Base-by-base conservation (phyloP, 2,888 invertebrate species). In the Drosophila suboccidentalis region DNA sequence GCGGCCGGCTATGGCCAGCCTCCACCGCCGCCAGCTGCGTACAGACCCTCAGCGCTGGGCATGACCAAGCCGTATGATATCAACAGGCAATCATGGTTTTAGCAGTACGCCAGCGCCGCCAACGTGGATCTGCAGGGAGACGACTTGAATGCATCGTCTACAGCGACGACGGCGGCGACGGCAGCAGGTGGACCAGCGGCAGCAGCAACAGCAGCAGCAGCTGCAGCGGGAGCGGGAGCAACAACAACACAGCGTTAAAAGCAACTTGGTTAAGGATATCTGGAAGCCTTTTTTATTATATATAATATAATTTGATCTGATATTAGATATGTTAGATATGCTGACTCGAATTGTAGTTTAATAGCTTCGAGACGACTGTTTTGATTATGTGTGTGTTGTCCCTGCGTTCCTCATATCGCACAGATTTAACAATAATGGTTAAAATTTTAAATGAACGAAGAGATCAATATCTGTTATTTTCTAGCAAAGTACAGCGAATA, bases 61-160 rank as follows among this genome's bases (percentile, higher is more conserved):
- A 95, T 95, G 90, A 94, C 96, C 39, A 96, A 96, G 91, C 95
- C 95, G n/a, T 96, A 95, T 85, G 96, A 96, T 57, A 95, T 96
- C 84, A 95, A 95, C 84, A 93, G 94, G 63, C 95, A 95, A 64
- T 94, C 95, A 60, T 96, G 96, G 96, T 95, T 95, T 91, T 95
- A 94, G 92, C 92, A 92, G 89, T 91, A 90, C 90, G 92, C 84
- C 80, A 88, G 77, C 76, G 89, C 80, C 87, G 87, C 89, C 77
- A 83, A 90, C 75, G 87, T 87, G 68, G 90, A 87, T 46, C 75
- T 87, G 75, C 86, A 90, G 61, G 90, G 79, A 39, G 91, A 90
- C 60, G 91, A 90, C 64, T 69, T 91, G 51, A 81, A 75, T 67
- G 76, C 78, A 41, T 34, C 76, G 46, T 57, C 78, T 36, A 67